Base-by-base conservation (phyloP, 2,888 invertebrate species). In the Sesia apiformis region DNA sequence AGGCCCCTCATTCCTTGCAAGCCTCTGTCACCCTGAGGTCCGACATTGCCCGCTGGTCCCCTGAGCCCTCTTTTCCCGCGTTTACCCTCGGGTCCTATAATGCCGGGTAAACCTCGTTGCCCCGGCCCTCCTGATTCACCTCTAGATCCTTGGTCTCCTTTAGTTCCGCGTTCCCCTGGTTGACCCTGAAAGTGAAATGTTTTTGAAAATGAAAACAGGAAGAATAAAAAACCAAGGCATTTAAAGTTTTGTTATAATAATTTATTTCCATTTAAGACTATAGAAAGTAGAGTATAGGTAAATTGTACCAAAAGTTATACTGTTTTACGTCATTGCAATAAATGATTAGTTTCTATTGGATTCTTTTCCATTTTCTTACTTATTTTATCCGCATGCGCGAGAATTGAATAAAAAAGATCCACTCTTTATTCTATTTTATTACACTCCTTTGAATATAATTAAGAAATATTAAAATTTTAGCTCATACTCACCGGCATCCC, bases 61-160 rank as follows among this genome's bases (percentile, higher is more conserved):
- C 94, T 87, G 66, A 93, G 91, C 1, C 96, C 95, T 59, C 95
- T 86, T 72, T 95, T 95, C 0, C 96, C 96, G 57, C 95, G 91
- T 85, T 96, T 96, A 3, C 95, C 96, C 72, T 96, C 94, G 0
- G 93, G 91, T 0, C 96, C 96, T 4, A 92, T 76, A 4, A 91
- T 86, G 2, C 96, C 96, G 1, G 95, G 94, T 5, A 94, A 69
- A 38, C 96, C 96, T 61, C 95, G 90, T 3, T 94, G 94, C 1
- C 96, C 96, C 1, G 92, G 84, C 2, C 89, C 78, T 4, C 96
- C 96, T 4, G 82, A 63, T 78, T 96, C 96, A 40, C 96, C 96
- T 78, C 96, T 94, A 40, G 90, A 84, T 4, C 96, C 96, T 0
- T 78, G 66, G 67, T 96, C 96, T 43, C 96, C 96, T 90, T 95